Evolutionary conservation across 2,888 invertebrate species (phyloP).

Genomic region (Tetranychus truncatus): DNA sequence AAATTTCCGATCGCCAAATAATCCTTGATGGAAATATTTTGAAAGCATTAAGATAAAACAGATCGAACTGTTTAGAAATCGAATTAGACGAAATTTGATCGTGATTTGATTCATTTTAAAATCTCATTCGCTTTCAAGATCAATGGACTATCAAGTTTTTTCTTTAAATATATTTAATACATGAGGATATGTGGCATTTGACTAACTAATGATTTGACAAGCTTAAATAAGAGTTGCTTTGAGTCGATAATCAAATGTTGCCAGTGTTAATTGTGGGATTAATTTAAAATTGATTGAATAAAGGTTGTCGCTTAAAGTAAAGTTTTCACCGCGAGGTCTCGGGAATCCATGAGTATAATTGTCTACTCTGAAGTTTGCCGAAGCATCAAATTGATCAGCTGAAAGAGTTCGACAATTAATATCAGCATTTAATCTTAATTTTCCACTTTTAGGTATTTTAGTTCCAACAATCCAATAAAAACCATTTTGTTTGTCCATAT

Average conservation of each 20-base stretch:
- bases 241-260: not conserved
- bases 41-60: too few species aligned
- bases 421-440: not conserved
- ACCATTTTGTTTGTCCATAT: constrained; percentile 3
- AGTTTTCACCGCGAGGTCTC: not conserved
- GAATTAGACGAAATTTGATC: too few species aligned
- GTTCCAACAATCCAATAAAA: constrained; percentile 16
- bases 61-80: too few species aligned
- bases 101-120: too few species aligned
- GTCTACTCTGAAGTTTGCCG: not conserved
- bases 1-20: too few species aligned
- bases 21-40: too few species aligned
- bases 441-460: constrained; percentile 14
- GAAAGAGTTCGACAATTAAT: not conserved
- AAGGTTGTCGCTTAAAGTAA: not conserved
- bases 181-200: not conserved
- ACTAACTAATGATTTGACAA: not conserved
- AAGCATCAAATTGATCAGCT: not conserved
- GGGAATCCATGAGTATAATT: not conserved
- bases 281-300: not conserved
- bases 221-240: not conserved
- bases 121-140: too few species aligned
- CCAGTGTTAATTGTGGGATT: not conserved
- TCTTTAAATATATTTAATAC: too few species aligned
- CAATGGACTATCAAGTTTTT: too few species aligned